Evolutionary conservation across 1,140 invertebrate species (phyloP).

Genomic region (Epicauta chinensis): DNA sequence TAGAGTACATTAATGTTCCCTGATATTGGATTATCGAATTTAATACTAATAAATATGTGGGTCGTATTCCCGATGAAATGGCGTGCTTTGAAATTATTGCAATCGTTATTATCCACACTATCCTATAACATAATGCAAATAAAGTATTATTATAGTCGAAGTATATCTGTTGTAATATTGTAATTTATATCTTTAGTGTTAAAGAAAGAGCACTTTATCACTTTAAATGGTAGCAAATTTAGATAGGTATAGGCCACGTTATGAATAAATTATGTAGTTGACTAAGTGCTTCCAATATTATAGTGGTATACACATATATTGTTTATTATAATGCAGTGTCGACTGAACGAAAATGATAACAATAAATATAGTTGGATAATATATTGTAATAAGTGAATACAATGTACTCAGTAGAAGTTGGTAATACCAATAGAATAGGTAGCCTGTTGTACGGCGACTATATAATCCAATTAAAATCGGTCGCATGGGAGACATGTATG

Average conservation of each 20-base stretch:
- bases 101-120: slow-evolving; percentile 12
- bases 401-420: slow-evolving; percentile 11
- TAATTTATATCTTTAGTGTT: slow-evolving; percentile 8
- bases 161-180: slow-evolving; percentile 7
- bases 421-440: slow-evolving; percentile 12
- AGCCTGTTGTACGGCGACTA: slow-evolving; percentile 21
- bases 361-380: slow-evolving; percentile 2
- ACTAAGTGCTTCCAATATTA: too few species aligned
- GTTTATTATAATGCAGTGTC: background rate
- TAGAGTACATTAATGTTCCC: slow-evolving; percentile 11
- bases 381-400: slow-evolving; percentile 16
- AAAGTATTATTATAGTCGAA: slow-evolving; percentile 14
- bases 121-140: slow-evolving; percentile 8
- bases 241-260: background rate
- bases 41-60: slow-evolving; percentile 14
- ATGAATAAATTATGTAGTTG: too few species aligned
- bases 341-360: slow-evolving; percentile 12
- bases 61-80: slow-evolving; percentile 10
- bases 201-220: slow-evolving; percentile 10
- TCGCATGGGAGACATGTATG: slow-evolving; percentile 33
- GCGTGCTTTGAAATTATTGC: slow-evolving; percentile 10
- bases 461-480: slow-evolving; percentile 41
- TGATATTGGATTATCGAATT: slow-evolving; percentile 12
- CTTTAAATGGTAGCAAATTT: background rate
- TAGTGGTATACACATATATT: too few species aligned